Evolutionary conservation across 2,888 invertebrate genomes (phyloP).

Genomic region (Chouioia cunea): DNA sequence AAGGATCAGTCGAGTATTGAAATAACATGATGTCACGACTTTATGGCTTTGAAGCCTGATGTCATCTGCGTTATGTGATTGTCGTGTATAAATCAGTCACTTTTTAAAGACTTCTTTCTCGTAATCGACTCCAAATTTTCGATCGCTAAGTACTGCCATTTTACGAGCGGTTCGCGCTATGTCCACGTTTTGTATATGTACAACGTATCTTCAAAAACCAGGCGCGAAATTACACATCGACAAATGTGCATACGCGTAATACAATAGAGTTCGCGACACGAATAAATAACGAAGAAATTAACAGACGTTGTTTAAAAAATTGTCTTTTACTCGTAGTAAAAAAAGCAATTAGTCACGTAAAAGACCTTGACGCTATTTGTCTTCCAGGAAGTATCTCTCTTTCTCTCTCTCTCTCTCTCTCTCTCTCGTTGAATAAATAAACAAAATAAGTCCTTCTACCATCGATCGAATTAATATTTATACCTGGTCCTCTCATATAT

Average conservation of each 20-base stretch:
- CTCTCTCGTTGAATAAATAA: no score
- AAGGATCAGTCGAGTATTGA: slow-evolving; percentile 6
- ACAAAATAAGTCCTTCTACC: no score
- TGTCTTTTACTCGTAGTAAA: no score
- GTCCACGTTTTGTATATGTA: slow-evolving; percentile 4
- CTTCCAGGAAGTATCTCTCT: no score
- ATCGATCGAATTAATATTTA: no score
- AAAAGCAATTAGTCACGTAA: no score
- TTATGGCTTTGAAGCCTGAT: slow-evolving; percentile 14
- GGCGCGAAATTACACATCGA: background rate
- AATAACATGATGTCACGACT: slow-evolving; percentile 25
- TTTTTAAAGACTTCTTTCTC: background rate
- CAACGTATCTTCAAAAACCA: slow-evolving; percentile 1
- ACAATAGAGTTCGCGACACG: background rate
- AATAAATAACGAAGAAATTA: no score
- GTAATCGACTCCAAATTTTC: background rate
- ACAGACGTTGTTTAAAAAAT: no score
- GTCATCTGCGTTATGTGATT: slow-evolving; percentile 26
- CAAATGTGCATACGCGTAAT: background rate
- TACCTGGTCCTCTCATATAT: no score
- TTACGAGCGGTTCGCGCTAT: background rate
- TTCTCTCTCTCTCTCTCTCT: no score
- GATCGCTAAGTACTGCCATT: slow-evolving; percentile 8
- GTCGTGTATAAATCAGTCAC: background rate
- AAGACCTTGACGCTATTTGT: no score